Evolutionary conservation across 2,797 vertebrate species (phyloP).

Genomic region (Sus cebifrons): DNA sequence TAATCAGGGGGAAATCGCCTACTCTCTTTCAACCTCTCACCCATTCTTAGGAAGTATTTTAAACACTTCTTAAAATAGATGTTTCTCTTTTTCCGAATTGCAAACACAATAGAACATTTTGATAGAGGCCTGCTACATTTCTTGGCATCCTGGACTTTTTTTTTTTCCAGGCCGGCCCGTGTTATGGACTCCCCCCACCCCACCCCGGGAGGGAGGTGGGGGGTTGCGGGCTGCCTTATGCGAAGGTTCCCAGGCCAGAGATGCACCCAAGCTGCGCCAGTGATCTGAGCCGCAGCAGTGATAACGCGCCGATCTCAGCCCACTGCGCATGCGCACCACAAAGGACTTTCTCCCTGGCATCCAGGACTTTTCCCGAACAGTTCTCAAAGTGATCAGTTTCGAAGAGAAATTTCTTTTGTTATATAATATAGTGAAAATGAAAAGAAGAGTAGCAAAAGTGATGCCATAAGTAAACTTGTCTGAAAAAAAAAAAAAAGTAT

Average conservation of each 20-base stretch:
- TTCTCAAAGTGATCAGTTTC: constrained; percentile 43
- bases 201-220: no score
- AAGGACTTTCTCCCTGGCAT: neutral
- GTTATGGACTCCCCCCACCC: no score
- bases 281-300: no score
- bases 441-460: neutral
- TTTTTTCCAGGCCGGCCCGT: no score
- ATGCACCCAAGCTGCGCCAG: no score
- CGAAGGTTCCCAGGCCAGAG: no score
- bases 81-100: neutral
- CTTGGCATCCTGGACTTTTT: neutral
- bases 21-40: neutral
- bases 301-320: no score
- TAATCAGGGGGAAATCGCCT: neutral
- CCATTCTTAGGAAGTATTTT: neutral
- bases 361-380: neutral
- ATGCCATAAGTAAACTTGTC: neutral
- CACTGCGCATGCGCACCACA: no score
- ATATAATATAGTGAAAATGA: neutral
- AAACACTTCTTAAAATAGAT: constrained; percentile 40
- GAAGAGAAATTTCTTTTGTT: neutral
- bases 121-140: neutral
- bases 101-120: neutral
- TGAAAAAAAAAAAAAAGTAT: neutral
- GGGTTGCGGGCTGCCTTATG: no score